Evolutionary conservation across 2,113 vertebrate species (phyloP).

Genomic region (Trematomus loennbergii): DNA sequence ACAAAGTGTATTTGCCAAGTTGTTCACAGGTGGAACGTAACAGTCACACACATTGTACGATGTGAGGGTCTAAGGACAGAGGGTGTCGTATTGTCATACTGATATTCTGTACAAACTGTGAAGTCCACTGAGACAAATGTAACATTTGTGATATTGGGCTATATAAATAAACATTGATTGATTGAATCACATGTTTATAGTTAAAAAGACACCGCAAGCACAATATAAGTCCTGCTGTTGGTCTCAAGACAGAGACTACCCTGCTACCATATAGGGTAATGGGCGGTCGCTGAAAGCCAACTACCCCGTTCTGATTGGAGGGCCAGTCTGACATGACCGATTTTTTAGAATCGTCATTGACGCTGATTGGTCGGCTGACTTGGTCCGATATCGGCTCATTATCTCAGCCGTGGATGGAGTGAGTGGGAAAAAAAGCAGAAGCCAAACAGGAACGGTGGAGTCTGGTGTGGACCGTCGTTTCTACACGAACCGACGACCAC

Average conservation of each 20-base stretch:
- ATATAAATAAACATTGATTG: too few species aligned
- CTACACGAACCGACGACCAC: constrained; percentile 59
- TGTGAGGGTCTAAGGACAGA: too few species aligned
- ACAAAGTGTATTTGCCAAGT: neutral
- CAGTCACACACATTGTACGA: too few species aligned
- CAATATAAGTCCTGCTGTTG: neutral
- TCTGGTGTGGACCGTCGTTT: constrained; percentile 72
- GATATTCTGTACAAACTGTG: too few species aligned
- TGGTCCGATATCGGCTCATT: constrained; percentile 85
- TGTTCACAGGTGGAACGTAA: constrained; percentile 21
- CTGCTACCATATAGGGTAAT: constrained; percentile 67
- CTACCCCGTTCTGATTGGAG: constrained; percentile 73
- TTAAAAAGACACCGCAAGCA: neutral
- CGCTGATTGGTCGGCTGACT: constrained; percentile 77
- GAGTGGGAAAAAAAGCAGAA: constrained; percentile 20
- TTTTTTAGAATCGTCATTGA: constrained; percentile 28
- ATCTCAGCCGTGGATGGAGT: constrained; percentile 70
- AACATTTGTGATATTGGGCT: too few species aligned
- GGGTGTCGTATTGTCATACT: too few species aligned
- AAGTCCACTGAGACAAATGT: too few species aligned
- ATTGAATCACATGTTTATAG: constrained; percentile 10
- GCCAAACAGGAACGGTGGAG: constrained; percentile 56
- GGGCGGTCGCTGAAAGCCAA: constrained; percentile 60
- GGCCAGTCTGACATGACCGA: constrained; percentile 75
- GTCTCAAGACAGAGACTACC: neutral